These are phyloP conservation scores for Kradibia gibbosae DNA, from an alignment of 1,140 invertebrate species.

Conservation along the genomic window DNA sequence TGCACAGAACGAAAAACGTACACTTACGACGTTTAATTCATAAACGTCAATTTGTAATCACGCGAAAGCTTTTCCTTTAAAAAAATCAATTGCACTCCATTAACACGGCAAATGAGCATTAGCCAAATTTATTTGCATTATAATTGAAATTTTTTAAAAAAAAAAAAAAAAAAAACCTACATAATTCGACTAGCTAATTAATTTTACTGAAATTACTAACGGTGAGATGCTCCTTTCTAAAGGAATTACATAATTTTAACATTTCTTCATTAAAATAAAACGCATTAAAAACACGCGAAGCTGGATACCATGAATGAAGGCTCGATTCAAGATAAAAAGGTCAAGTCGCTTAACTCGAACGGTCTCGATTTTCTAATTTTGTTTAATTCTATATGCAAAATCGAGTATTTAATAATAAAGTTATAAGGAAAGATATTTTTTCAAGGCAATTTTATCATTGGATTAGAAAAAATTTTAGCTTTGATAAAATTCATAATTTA, in stretches of 20 bases:
- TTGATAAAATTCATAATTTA: too few species aligned
- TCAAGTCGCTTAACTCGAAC: neutral
- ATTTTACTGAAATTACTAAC: conserved; percentile 53
- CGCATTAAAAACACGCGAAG: conserved; percentile 42
- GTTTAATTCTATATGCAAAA: neutral
- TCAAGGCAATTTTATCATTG: too few species aligned
- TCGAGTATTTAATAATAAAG: neutral
- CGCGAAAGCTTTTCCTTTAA: neutral
- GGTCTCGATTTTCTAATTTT: neutral
- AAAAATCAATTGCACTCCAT: neutral
- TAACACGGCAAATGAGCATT: neutral
- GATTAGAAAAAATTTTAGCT: too few species aligned
- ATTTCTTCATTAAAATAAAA: conserved; percentile 46
- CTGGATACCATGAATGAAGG: neutral
- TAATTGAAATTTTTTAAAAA: neutral
- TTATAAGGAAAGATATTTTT: too few species aligned
- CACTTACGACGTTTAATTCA: neutral
- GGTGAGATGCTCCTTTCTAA: conserved; percentile 33
- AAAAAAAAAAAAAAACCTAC: too few species aligned
- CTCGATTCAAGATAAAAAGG: neutral
- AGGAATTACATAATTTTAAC: conserved; percentile 63
- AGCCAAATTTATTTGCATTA: neutral
- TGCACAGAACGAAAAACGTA: neutral
- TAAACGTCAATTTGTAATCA: neutral
- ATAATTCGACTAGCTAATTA: neutral